A percentile compares a stretch with the other conserved stretches of the same genome.
Conservation (phyloP, 2,113 vertebrate species). For the Odobenus rosmarus region DNA sequence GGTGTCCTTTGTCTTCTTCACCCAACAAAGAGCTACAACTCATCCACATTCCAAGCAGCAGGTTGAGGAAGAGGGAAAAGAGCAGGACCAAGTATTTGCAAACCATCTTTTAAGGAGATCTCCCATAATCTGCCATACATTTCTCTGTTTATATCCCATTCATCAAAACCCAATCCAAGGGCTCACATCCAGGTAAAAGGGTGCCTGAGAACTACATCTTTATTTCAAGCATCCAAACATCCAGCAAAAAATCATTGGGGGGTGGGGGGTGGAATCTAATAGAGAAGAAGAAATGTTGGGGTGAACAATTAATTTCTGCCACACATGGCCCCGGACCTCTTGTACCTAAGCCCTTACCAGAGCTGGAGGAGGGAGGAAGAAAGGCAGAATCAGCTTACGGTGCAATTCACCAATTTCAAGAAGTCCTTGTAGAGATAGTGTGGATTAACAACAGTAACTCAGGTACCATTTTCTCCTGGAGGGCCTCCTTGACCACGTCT, state of each 20-base stretch:
- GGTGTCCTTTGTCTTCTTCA: neutral
- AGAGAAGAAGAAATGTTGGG: neutral
- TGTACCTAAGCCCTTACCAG: neutral
- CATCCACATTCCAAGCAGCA: neutral
- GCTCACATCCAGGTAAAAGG: neutral
- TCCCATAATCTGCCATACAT: neutral
- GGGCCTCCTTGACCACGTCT: neutral
- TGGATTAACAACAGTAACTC: neutral
- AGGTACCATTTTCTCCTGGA: neutral
- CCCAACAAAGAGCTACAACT: neutral
- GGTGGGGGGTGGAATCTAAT: neutral
- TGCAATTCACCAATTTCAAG: slow-evolving; percentile 27
- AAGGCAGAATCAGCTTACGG: neutral
- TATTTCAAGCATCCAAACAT: neutral
- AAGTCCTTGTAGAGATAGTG: neutral
- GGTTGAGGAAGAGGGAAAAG: neutral
- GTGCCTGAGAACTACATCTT: neutral
- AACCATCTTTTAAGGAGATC: neutral
- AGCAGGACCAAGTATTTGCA: neutral
- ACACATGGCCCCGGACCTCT: no score
- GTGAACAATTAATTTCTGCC: neutral
- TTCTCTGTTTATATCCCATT: neutral
- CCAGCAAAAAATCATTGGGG: neutral
- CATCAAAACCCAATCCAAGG: neutral
- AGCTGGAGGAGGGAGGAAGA: neutral